A percentile compares a stretch with the other conserved stretches of the same genome.
phyloP scores from a whole-genome alignment of 2,113 vertebrate species.

The Natator depressus region DNA sequence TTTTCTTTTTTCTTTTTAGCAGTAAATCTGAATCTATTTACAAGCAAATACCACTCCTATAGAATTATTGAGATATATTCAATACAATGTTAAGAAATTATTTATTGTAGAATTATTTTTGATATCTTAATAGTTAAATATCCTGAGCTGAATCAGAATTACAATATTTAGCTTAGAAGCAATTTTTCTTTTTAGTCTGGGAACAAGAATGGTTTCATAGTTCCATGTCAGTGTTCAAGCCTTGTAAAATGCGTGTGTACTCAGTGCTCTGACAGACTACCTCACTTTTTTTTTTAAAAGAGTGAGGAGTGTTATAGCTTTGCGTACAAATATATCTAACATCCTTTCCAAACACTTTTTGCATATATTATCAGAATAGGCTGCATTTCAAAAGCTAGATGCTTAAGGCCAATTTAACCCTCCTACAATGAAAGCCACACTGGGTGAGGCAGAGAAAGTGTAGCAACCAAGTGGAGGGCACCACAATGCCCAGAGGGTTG shows the following conservation, averaged over 20 bases:
- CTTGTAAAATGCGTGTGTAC: fast-evolving
- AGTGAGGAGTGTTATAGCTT: background rate
- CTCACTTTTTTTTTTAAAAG: background rate
- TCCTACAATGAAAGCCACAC: background rate
- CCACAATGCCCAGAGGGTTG: background rate
- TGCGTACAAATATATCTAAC: background rate
- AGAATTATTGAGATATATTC: background rate
- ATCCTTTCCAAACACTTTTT: background rate
- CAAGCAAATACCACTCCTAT: background rate
- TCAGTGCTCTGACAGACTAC: fast-evolving
- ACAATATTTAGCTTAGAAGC: background rate
- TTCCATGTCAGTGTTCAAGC: background rate
- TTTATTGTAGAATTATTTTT: background rate
- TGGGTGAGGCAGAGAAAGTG: background rate
- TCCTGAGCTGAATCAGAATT: background rate
- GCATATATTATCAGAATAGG: background rate
- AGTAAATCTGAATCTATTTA: background rate
- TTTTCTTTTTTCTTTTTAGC: too few relatives aligned
- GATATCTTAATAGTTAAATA: background rate
- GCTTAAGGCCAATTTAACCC: background rate
- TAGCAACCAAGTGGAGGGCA: background rate
- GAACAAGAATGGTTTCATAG: background rate
- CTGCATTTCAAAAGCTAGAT: background rate
- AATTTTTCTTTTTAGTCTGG: background rate
- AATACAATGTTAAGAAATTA: background rate